Evolutionary conservation across 2,888 invertebrate species (phyloP).

Genomic region (Mythimna ferrago): DNA sequence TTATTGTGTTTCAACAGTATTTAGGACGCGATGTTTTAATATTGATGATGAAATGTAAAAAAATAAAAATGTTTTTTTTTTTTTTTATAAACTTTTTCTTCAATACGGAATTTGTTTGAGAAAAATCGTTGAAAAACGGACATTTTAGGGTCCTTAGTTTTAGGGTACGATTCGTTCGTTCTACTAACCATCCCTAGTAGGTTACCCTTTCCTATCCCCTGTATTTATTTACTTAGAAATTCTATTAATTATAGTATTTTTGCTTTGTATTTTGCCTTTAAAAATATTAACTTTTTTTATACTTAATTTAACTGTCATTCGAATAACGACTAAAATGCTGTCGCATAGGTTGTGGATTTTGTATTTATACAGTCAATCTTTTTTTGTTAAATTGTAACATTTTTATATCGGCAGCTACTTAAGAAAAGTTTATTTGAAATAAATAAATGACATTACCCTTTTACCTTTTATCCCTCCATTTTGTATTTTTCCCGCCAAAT

Average conservation of each 20-base stretch:
- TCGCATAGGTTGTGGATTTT: constrained; percentile 81
- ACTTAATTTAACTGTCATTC: constrained; percentile 63
- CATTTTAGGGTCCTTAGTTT: constrained; percentile 4
- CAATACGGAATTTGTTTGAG: constrained; percentile 20
- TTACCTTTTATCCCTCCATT: constrained; percentile 59
- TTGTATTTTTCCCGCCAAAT: constrained; percentile 64
- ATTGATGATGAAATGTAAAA: constrained; percentile 35
- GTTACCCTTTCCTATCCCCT: constrained; percentile 80
- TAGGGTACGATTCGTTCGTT: constrained; percentile 50
- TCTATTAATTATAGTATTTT: constrained; percentile 81
- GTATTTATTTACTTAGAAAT: constrained; percentile 86
- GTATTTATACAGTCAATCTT: constrained; percentile 79
- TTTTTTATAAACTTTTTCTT: constrained; percentile 21
- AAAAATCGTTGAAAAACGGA: constrained; percentile 27
- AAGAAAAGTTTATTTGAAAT: constrained; percentile 87
- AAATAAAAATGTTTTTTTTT: not conserved
- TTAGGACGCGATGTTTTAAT: constrained; percentile 50
- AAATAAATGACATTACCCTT: constrained; percentile 85
- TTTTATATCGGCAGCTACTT: constrained; percentile 89
- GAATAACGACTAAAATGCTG: constrained; percentile 67
- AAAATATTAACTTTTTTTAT: constrained; percentile 75
- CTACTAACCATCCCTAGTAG: constrained; percentile 77
- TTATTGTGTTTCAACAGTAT: constrained; percentile 65
- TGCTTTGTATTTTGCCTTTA: constrained; percentile 87
- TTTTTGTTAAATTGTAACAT: constrained; percentile 84